These are phyloP conservation scores for Nemopilema nomurai DNA, from an alignment of 30 jellyfish, hydroid and myxozoan genomes.

Conservation along the genomic window DNA sequence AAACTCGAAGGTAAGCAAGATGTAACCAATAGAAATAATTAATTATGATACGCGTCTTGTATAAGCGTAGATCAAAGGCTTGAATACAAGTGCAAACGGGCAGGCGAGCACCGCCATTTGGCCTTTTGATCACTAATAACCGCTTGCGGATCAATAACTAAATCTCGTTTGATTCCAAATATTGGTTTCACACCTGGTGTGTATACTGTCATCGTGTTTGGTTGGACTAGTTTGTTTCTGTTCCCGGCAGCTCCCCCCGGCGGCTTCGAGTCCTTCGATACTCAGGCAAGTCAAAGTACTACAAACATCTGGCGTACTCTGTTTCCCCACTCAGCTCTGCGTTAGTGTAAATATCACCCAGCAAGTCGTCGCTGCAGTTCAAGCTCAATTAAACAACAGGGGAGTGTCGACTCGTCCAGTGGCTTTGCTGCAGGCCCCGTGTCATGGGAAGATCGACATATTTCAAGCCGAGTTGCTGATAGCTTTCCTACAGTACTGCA, in stretches of 20 bases:
- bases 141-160: no score
- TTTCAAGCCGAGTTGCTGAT: slow-evolving; percentile 50
- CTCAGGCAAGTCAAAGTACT: not conserved
- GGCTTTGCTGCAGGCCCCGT: slow-evolving; percentile 11
- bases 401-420: slow-evolving; percentile 19
- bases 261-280: not conserved
- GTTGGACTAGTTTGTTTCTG: not conserved
- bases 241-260: slow-evolving; percentile 18
- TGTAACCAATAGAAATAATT: no score
- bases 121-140: no score
- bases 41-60: no score
- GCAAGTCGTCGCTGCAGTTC: slow-evolving; percentile 27
- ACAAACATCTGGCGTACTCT: slow-evolving; percentile 44
- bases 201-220: not conserved
- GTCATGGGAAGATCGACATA: slow-evolving; percentile 44
- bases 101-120: no score
- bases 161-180: not conserved
- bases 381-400: slow-evolving; percentile 26
- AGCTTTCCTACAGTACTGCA: not conserved
- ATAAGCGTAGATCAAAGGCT: no score
- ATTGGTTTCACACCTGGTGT: not conserved
- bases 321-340: slow-evolving; percentile 2
- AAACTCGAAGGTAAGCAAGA: no score
- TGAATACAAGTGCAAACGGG: no score
- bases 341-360: slow-evolving; percentile 41